phyloP scores from a whole-genome alignment of 2,113 vertebrate genomes.

The Callipepla squamata region DNA sequence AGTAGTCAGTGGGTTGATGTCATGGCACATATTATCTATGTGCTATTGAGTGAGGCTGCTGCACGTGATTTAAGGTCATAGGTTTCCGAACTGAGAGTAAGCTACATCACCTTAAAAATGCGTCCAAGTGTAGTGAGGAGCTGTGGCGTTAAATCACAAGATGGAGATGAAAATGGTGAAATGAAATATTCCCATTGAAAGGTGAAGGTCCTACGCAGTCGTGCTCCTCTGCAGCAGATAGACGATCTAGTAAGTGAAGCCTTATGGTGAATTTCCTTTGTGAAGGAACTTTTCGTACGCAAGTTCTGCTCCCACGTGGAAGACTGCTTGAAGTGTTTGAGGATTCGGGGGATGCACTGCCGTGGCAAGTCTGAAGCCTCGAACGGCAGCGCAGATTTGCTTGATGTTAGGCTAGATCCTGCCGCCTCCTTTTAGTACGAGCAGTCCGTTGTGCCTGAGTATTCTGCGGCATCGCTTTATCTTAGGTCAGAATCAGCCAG shows the following conservation, averaged over 20 bases:
- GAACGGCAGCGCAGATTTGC: background rate
- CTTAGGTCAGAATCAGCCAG: background rate
- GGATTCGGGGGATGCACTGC: background rate
- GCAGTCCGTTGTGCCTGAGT: background rate
- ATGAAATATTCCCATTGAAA: background rate
- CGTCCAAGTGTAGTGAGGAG: background rate
- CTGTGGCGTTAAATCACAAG: background rate
- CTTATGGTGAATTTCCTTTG: background rate
- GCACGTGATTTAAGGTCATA: background rate
- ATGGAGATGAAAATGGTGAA: background rate
- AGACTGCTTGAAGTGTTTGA: constrained; percentile 8
- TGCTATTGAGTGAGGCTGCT: background rate
- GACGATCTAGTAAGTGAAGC: background rate
- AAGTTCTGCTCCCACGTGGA: constrained; percentile 4
- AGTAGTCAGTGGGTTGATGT: background rate
- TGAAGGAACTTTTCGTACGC: constrained; percentile 25
- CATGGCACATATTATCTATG: background rate
- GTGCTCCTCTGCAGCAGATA: background rate
- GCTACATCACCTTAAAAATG: background rate
- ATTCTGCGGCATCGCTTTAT: background rate
- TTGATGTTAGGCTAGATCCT: background rate
- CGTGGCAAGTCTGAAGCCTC: background rate
- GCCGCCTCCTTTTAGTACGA: background rate
- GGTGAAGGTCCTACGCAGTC: background rate
- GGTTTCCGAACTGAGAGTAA: constrained; percentile 3